These are phyloP conservation scores for Drosophila rhopaloa DNA, from an alignment of 1,140 invertebrate species.

Conservation along the genomic window DNA sequence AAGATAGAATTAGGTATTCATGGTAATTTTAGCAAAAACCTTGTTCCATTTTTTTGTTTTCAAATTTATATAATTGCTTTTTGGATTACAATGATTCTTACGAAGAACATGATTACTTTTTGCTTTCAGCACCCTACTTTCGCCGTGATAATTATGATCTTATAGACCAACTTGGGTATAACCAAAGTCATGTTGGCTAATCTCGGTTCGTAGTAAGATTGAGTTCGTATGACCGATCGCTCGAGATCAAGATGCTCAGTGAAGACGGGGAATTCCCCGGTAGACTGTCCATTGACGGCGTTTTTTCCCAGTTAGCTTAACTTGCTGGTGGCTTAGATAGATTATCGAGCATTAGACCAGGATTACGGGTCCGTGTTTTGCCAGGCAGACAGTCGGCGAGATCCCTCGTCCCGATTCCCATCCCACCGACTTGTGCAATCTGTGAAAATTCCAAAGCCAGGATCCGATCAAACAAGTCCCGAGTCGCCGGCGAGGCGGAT, in stretches of 20 bases:
- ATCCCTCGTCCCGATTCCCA: constrained; percentile 2
- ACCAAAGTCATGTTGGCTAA: constrained; percentile 54
- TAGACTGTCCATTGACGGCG: constrained; percentile 71
- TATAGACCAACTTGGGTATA: constrained; percentile 47
- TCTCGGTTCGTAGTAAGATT: constrained; percentile 34
- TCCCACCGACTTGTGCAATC: constrained; percentile 75
- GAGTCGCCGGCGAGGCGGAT: constrained; percentile 49
- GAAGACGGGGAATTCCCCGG: constrained; percentile 58
- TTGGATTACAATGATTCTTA: background rate
- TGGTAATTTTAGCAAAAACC: background rate
- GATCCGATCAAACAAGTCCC: constrained; percentile 79
- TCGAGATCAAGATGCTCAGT: constrained; percentile 47
- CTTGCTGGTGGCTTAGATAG: constrained; percentile 64
- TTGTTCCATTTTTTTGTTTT: background rate
- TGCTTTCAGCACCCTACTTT: background rate
- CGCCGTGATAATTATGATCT: constrained; percentile 35
- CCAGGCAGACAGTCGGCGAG: constrained; percentile 26
- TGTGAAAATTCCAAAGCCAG: constrained; percentile 78
- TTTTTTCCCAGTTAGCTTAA: constrained; percentile 80
- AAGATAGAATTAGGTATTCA: no score
- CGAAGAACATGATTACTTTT: background rate
- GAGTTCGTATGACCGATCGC: constrained; percentile 6
- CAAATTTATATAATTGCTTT: constrained; percentile 13
- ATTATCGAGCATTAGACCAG: constrained; percentile 73
- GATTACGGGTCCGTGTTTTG: constrained; percentile 68